phyloP scores from a whole-genome alignment of 2,113 vertebrate species.

The Chrysochloris asiatica region DNA sequence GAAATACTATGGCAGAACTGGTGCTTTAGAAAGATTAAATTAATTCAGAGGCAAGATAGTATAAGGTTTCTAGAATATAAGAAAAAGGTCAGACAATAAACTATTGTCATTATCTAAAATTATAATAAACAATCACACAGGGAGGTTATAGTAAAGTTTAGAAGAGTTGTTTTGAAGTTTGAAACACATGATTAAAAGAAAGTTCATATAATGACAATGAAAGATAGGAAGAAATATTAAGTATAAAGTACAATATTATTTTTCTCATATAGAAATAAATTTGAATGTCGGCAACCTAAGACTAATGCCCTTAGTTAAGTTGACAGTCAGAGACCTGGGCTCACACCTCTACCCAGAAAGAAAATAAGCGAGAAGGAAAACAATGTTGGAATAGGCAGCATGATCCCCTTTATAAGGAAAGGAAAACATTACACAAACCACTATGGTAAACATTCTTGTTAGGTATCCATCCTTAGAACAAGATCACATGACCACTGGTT shows the following conservation, averaged over 20 bases:
- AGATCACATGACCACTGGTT: not conserved
- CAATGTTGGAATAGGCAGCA: not conserved
- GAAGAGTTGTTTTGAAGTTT: not conserved
- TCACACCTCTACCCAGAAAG: not conserved
- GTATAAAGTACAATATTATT: not conserved
- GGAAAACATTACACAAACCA: not conserved
- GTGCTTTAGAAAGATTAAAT: not conserved
- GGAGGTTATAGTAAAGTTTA: not conserved
- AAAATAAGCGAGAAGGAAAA: not conserved
- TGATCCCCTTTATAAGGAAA: not conserved
- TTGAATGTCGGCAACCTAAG: not conserved
- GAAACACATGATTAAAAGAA: not conserved
- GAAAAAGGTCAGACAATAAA: slow-evolving; percentile 17
- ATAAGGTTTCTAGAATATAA: not conserved
- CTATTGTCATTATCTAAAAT: not conserved
- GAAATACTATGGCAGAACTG: not conserved
- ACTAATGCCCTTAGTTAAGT: not conserved
- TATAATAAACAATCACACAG: slow-evolving; percentile 3
- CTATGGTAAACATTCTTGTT: not conserved
- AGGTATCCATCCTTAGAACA: not conserved
- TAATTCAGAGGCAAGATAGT: not conserved
- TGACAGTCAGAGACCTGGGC: not conserved
- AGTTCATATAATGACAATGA: not conserved
- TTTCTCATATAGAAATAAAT: not conserved
- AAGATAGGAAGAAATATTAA: not conserved